phyloP scores from a whole-genome alignment of 2,888 invertebrate genomes.

The Agrilus cyanescens region DNA sequence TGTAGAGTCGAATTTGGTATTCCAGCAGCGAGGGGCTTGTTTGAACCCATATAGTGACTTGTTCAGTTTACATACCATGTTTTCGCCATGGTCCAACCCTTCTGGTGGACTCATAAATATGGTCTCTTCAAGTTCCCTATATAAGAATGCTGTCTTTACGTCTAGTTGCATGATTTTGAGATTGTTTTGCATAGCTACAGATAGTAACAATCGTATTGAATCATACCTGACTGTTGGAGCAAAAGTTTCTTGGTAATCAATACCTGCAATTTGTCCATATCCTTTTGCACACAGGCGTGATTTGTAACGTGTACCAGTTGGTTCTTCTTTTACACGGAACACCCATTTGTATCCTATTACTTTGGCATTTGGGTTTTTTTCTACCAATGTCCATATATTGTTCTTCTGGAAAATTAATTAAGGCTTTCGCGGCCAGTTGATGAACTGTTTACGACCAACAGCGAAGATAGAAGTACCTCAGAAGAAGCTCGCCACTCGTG shows the following conservation, averaged over 20 bases:
- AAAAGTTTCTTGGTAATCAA: slow-evolving; percentile 3
- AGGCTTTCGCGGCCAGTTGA: no score
- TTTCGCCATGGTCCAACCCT: background rate
- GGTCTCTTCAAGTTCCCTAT: slow-evolving; percentile 8
- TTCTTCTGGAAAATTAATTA: no score
- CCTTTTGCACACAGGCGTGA: slow-evolving; percentile 14
- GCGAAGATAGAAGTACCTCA: no score
- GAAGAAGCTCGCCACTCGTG: no score
- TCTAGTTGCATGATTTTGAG: slow-evolving; percentile 8
- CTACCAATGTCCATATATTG: slow-evolving; percentile 11
- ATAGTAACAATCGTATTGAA: slow-evolving; percentile 5
- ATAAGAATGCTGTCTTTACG: slow-evolving; percentile 7
- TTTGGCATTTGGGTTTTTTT: background rate
- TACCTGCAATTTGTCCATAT: slow-evolving; percentile 9
- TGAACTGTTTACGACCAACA: no score
- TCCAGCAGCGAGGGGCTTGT: slow-evolving; percentile 14
- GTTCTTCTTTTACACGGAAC: background rate
- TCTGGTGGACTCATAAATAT: slow-evolving; percentile 7
- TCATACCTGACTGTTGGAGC: slow-evolving; percentile 5
- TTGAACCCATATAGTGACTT: slow-evolving; percentile 14
- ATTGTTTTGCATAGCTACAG: background rate
- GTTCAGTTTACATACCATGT: slow-evolving; percentile 10
- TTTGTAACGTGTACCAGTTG: slow-evolving; percentile 10
- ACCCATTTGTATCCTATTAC: slow-evolving; percentile 12
- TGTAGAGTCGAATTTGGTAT: slow-evolving; percentile 7